Evolutionary conservation across 2,888 invertebrate species (phyloP).

Genomic region (Portevinia maculata): DNA sequence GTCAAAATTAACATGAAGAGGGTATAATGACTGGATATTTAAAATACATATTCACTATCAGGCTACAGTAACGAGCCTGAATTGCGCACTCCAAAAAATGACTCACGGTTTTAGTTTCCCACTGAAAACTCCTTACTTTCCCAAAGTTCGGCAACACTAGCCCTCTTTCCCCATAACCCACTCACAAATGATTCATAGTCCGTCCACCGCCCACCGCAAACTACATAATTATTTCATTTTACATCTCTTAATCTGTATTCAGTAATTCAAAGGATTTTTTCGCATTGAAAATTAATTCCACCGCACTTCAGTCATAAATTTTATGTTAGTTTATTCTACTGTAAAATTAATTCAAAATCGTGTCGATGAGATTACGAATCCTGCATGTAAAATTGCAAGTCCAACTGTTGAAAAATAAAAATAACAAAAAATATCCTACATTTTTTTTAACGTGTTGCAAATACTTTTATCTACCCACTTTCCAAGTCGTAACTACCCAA

Average conservation of each 20-base stretch:
- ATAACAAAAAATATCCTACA: conserved; percentile 30
- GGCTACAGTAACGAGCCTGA: too few species aligned
- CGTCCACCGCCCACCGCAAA: conserved; percentile 4
- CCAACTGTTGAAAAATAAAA: conserved; percentile 13
- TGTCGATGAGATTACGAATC: conserved; percentile 28
- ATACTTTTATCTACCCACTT: too few species aligned
- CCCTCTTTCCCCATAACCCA: neutral
- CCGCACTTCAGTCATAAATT: conserved; percentile 64
- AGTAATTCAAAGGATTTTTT: conserved; percentile 8
- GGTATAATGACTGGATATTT: too few species aligned
- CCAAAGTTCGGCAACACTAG: neutral
- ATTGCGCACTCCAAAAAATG: neutral
- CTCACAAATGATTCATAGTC: conserved; percentile 56
- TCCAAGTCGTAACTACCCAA: conserved; percentile 29
- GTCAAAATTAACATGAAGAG: too few species aligned
- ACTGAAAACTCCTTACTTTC: neutral
- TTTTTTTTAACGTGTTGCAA: too few species aligned
- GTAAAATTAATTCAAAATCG: conserved; percentile 67
- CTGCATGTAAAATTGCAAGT: neutral
- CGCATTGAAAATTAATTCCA: conserved; percentile 59
- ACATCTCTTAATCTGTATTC: conserved; percentile 62
- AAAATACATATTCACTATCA: too few species aligned
- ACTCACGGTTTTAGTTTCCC: neutral
- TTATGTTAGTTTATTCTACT: conserved; percentile 63
- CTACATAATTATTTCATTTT: conserved; percentile 45